Evolutionary conservation across 2,797 vertebrate genomes (phyloP), one percentile per base, ranked within the genome.

Genomic region (Emys orbicularis): DNA sequence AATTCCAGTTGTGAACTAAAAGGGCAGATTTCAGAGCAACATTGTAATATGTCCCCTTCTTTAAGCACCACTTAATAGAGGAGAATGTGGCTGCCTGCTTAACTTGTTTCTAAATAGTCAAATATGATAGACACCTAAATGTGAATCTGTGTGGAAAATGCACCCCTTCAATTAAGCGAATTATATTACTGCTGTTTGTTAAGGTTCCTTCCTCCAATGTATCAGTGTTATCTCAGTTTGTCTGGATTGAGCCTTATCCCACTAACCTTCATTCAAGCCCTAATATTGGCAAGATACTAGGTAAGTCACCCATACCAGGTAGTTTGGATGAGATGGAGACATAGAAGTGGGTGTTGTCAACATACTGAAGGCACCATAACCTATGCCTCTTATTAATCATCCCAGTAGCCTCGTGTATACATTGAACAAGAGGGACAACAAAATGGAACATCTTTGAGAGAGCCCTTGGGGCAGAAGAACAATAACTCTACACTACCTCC

Each of bases 151-250:
- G 12, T n/a, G 0, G 4, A 79, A 27, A 77, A 50, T 79, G 3
- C 88, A 10, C 80, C 2, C 1, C 2, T 2, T 37, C 37, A 12
- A 5, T 13, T 1, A 12, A 37, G 18, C 10, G 19, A 72, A 41
- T 37, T 18, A 37, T 72, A 23, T 9, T 0, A 0, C 10, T 76
- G 4, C 5, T 90, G 37, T 81, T 52, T 59, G 3, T 84, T 83
- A 4, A 76, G 27, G 4, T 11, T 31, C 1, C 41, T 90, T 86
- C 83, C 12, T 76, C 34, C n/a, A 59, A 12, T 49, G n/a, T 94
- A 4, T 83, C 41, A 81, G 79, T 57, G 1, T 0, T 93, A 88
- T 8, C 1, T 34, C 25, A 23, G 1, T 2, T 90, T 57, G 56
- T 80, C n/a, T 65, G 25, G 31, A 1, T 79, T 93, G 8, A 81